A percentile compares a stretch with the other conserved stretches of the same genome.
These are phyloP conservation scores for Myotis brandtii DNA, from an alignment of 2,113 vertebrate genomes.

Conservation along the genomic window DNA sequence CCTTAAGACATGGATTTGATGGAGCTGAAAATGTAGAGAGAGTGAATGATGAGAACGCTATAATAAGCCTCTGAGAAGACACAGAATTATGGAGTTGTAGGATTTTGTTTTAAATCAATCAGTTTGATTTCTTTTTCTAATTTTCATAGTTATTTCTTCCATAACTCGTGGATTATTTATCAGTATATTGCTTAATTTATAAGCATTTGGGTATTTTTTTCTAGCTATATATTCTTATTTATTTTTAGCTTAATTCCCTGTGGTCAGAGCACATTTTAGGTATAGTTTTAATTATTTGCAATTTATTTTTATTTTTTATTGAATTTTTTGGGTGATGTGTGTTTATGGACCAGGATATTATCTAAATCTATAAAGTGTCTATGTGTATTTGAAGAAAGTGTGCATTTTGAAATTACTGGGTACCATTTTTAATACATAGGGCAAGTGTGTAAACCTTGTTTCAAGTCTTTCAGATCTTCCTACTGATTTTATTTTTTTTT, in stretches of 20 bases:
- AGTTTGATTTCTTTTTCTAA: neutral
- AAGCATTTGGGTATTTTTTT: neutral
- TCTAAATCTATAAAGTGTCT: neutral
- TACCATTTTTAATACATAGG: neutral
- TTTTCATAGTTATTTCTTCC: neutral
- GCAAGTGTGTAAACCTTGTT: neutral
- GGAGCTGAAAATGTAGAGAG: neutral
- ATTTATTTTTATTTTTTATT: neutral
- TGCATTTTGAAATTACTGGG: neutral
- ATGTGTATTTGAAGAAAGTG: neutral
- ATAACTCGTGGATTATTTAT: neutral
- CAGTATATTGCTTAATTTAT: neutral
- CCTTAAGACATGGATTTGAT: neutral
- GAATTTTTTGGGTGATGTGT: neutral
- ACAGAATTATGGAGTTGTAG: neutral
- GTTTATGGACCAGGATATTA: neutral
- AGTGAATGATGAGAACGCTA: too few species aligned
- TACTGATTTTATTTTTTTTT: neutral
- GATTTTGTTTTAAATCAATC: neutral
- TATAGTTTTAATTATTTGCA: neutral
- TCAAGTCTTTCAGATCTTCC: neutral
- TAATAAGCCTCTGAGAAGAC: neutral
- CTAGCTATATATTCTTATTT: neutral
- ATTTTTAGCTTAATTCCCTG: neutral
- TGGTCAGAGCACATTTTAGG: neutral